Base-by-base conservation (phyloP, 2,113 vertebrate species). In the Microcebus lehilahytsara region DNA sequence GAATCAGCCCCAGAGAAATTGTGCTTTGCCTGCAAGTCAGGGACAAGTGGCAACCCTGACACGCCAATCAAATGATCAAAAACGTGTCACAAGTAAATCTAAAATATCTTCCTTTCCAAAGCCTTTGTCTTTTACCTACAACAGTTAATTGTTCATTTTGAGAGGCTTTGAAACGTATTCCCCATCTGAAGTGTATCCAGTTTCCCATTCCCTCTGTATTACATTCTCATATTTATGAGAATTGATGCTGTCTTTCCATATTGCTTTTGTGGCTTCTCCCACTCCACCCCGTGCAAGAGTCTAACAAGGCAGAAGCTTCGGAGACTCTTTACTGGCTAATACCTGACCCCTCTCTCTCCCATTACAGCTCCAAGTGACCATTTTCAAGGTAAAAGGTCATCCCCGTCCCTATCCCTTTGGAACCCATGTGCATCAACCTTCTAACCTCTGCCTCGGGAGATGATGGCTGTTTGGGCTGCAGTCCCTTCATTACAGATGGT, bases 401-500 rank as follows among this genome's bases (percentile, higher is more conserved):
- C 97, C 94, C 66, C 85, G 86, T 97, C 97, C 95, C 86, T 85
- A 97, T 98, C 98, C 98, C 98, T 94, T 97, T 94, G 98, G 98
- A 98, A 96, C 98, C 98, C 97, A 69, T 80, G 98, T 96, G 96
- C 98, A 98, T 98, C 98, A 98, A 98, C 98, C 98, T 98, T 97
- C 97, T 98, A 98, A 99, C 98, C 99, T 98, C 98, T 98, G 98
- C 96, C 97, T 98, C 97, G 0, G 95, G 98, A 98, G 98, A 98
- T 98, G 98, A 98, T 98, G 97, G 98, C 98, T 99, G 98, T 99
- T 99, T 99, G 98, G 99, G 98, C 99, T 98, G 98, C 98, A 98
- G 99, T 99, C 98, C 98, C 98, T 98, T 98, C 98, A 98, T 99
- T 99, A 99, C 99, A 99, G 98, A 99, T 99, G 99, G 99, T 98